phyloP scores from a whole-genome alignment of 2,888 invertebrate species.

The Metalampra italica region DNA sequence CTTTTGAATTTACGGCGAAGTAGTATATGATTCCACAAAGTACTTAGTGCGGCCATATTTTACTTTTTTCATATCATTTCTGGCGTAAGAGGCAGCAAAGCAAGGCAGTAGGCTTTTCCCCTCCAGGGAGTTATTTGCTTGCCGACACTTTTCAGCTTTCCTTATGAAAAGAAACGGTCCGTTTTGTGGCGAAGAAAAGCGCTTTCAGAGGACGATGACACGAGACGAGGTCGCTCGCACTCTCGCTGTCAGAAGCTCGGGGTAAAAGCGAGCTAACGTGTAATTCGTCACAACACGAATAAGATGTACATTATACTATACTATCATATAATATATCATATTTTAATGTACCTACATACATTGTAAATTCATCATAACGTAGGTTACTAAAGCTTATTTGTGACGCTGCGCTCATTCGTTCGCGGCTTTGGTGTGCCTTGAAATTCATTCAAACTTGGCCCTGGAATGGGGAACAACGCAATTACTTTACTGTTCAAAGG shows the following conservation, averaged over 20 bases:
- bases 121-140: slow-evolving; percentile 77
- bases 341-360: slow-evolving; percentile 3
- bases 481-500: slow-evolving; percentile 50
- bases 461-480: slow-evolving; percentile 44
- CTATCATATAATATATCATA: not conserved
- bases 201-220: slow-evolving; percentile 79
- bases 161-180: slow-evolving; percentile 78
- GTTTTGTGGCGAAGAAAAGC: slow-evolving; percentile 76
- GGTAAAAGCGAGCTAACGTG: slow-evolving; percentile 69
- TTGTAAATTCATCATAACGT: not conserved
- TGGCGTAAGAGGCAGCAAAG: slow-evolving; percentile 57
- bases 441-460: slow-evolving; percentile 43
- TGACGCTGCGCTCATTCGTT: slow-evolving; percentile 25
- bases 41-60: slow-evolving; percentile 40
- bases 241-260: slow-evolving; percentile 66
- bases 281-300: slow-evolving; percentile 61
- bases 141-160: slow-evolving; percentile 78
- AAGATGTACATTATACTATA: not conserved
- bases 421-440: slow-evolving; percentile 31
- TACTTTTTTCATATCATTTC: slow-evolving; percentile 62
- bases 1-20: slow-evolving; percentile 6
- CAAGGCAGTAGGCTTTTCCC: slow-evolving; percentile 74
- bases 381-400: slow-evolving; percentile 10
- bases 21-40: slow-evolving; percentile 26
- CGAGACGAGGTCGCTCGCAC: slow-evolving; percentile 75